Conservation (phyloP, 2,113 vertebrate genomes). For the Hippolais icterina region DNA sequence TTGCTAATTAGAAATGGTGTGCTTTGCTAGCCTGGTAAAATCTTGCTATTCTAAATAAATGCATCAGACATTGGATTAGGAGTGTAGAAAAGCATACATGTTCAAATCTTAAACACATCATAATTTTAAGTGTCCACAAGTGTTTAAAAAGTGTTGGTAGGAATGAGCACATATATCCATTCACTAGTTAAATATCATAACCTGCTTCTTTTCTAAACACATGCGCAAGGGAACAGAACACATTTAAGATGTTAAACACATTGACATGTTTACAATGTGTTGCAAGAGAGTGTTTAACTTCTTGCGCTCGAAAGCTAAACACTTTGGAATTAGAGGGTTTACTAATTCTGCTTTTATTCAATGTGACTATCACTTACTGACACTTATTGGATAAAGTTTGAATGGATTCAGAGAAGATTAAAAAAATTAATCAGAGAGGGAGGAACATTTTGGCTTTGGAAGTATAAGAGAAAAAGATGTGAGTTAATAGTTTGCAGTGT, state of each 20-base stretch:
- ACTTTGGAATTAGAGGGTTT: conserved; percentile 78
- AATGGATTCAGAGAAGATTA: conserved; percentile 27
- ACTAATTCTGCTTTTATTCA: conserved; percentile 73
- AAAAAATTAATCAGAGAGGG: background rate
- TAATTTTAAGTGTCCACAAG: conserved; percentile 81
- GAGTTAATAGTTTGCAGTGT: background rate
- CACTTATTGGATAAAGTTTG: conserved; percentile 58
- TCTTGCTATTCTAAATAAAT: conserved; percentile 55
- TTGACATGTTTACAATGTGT: conserved; percentile 87
- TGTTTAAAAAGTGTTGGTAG: conserved; percentile 79
- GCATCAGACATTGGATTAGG: conserved; percentile 72
- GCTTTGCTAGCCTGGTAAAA: conserved; percentile 33
- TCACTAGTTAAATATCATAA: conserved; percentile 81
- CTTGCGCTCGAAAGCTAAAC: conserved; percentile 79
- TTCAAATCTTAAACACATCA: conserved; percentile 81
- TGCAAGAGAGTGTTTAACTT: conserved; percentile 82
- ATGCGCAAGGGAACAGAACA: conserved; percentile 72
- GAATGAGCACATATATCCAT: conserved; percentile 77
- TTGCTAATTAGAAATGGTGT: background rate
- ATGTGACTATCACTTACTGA: conserved; percentile 45
- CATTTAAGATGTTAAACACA: conserved; percentile 81
- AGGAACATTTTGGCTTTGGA: background rate
- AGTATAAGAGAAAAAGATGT: background rate
- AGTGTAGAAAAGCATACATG: conserved; percentile 79
- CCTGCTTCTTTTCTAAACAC: conserved; percentile 80